A percentile compares a stretch with the other conserved stretches of the same genome.
These are phyloP conservation scores for Drosophila algonquin DNA, from an alignment of 2,888 invertebrate genomes.

Conservation along the genomic window DNA sequence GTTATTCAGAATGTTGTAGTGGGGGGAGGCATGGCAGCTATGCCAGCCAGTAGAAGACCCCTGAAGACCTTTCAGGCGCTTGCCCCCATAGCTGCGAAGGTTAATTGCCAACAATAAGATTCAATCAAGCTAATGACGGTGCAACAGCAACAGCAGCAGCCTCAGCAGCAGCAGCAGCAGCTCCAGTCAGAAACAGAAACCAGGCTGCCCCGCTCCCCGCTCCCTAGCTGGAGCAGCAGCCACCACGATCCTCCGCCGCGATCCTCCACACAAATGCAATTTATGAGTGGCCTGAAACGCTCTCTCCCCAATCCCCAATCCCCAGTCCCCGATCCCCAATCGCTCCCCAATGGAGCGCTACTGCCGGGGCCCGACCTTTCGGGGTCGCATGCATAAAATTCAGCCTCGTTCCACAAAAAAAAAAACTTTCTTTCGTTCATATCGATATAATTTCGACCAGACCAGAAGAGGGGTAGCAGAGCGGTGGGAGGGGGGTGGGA, in stretches of 20 bases:
- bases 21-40: no score
- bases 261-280: slow-evolving; percentile 65
- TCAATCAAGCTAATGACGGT: slow-evolving; percentile 78
- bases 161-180: not conserved
- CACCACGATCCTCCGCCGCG: slow-evolving; percentile 25
- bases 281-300: slow-evolving; percentile 51
- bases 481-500: no score
- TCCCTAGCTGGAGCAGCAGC: no score
- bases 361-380: slow-evolving; percentile 50
- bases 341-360: no score
- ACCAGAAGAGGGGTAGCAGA: not conserved
- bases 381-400: slow-evolving; percentile 74
- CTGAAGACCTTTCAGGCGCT: slow-evolving; percentile 31
- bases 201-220: slow-evolving; percentile 7
- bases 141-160: slow-evolving; percentile 42
- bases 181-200: slow-evolving; percentile 36
- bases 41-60: not conserved
- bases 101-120: slow-evolving; percentile 79
- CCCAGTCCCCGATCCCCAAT: no score
- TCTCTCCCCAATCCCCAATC: no score
- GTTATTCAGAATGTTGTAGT: slow-evolving; percentile 37
- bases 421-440: slow-evolving; percentile 48
- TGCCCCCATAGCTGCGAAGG: slow-evolving; percentile 68
- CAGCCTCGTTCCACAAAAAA: slow-evolving; percentile 39
- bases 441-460: slow-evolving; percentile 54